phyloP scores from a whole-genome alignment of 2,797 vertebrate genomes.

The Eulemur rubriventer region DNA sequence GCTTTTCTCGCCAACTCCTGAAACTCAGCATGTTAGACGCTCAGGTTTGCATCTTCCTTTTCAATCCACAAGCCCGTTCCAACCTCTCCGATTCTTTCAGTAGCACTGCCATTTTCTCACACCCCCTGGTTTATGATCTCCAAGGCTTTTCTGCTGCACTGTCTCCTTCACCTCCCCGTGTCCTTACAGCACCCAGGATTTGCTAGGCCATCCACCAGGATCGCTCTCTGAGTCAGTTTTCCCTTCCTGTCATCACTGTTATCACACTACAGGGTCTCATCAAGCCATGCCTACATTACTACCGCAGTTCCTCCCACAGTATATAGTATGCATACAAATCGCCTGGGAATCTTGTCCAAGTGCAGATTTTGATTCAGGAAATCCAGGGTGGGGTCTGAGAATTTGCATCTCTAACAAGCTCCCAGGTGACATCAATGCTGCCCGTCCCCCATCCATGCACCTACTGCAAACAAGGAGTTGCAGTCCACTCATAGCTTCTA shows the following conservation, averaged over 20 bases:
- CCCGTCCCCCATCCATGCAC: neutral
- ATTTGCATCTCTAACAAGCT: neutral
- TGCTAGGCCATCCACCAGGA: neutral
- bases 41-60: neutral
- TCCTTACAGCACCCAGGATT: neutral
- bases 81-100: neutral
- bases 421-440: fast-evolving
- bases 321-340: fast-evolving
- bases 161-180: neutral
- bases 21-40: neutral
- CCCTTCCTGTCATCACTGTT: neutral
- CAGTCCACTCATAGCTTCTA: neutral
- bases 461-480: neutral
- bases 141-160: neutral
- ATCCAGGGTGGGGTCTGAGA: neutral
- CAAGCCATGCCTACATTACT: neutral
- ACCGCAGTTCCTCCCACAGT: neutral
- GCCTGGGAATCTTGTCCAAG: neutral
- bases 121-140: neutral
- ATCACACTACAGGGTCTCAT: neutral
- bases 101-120: neutral
- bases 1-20: neutral
- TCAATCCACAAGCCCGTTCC: neutral
- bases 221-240: neutral
- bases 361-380: neutral